Percentiles rank a stretch among this genome's conserved stretches.
Conservation (phyloP, 2,797 vertebrate species). For the Centroberyx gerrardi region DNA sequence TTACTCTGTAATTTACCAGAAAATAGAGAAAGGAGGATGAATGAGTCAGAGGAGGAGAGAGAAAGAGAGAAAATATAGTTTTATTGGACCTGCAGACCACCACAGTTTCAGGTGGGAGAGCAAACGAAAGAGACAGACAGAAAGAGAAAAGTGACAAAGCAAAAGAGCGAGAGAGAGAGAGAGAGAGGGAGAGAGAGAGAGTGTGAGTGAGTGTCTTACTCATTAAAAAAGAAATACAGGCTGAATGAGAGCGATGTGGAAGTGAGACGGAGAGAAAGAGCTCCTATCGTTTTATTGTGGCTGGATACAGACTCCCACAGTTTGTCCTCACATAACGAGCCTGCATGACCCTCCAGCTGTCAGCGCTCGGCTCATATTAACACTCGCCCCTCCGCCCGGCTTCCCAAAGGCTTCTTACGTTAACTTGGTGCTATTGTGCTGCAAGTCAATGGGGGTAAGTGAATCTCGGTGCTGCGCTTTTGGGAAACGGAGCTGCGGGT, state of each 20-base stretch:
- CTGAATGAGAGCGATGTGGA: slow-evolving; percentile 40
- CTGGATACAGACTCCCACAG: slow-evolving; percentile 60
- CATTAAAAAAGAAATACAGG: not conserved
- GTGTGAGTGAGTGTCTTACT: not conserved
- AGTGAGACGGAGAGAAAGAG: slow-evolving; percentile 41
- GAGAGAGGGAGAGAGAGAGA: not conserved
- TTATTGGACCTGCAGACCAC: too few species aligned
- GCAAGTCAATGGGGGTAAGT: slow-evolving; percentile 27
- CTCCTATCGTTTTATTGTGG: slow-evolving; percentile 64
- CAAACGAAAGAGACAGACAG: not conserved
- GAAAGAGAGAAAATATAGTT: not conserved
- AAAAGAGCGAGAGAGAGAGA: not conserved
- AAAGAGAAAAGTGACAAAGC: not conserved
- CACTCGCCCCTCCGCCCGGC: slow-evolving; percentile 27
- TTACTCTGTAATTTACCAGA: too few species aligned
- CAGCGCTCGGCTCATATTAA: slow-evolving; percentile 67
- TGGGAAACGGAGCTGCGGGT: slow-evolving; percentile 29
- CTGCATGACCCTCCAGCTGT: slow-evolving; percentile 60
- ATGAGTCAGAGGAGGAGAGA: not conserved
- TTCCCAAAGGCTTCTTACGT: slow-evolving; percentile 55
- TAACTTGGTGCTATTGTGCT: slow-evolving; percentile 16
- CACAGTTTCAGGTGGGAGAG: not conserved
- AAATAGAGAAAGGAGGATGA: not conserved
- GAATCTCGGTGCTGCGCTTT: slow-evolving; percentile 24
- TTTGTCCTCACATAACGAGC: slow-evolving; percentile 50